Percentiles rank a stretch among this genome's conserved stretches.
phyloP scores from a whole-genome alignment of 1,140 invertebrate genomes.

The Hirudo medicinalis region DNA sequence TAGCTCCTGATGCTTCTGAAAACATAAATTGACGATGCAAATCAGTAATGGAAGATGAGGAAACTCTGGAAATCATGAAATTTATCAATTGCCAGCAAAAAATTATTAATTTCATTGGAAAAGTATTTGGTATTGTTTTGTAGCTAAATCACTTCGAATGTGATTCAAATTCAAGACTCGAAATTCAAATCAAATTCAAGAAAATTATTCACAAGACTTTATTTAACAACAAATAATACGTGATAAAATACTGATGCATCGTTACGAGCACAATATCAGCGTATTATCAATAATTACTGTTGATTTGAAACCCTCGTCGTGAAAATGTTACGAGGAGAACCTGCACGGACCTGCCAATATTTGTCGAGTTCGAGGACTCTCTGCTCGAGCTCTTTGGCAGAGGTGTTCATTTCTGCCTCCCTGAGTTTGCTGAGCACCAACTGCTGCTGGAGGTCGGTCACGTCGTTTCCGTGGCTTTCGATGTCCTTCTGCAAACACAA shows the following conservation, averaged over 20 bases:
- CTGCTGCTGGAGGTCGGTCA: slow-evolving; percentile 62
- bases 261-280: background rate
- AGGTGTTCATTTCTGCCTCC: slow-evolving; percentile 68
- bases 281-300: too few relatives aligned
- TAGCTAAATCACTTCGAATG: too few relatives aligned
- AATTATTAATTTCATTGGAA: background rate
- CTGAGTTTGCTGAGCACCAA: slow-evolving; percentile 87
- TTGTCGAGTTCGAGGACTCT: slow-evolving; percentile 22
- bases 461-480: slow-evolving; percentile 24
- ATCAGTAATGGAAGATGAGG: background rate
- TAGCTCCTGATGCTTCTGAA: slow-evolving; percentile 46
- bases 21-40: background rate
- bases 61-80: background rate
- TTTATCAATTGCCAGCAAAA: background rate
- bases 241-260: too few relatives aligned
- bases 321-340: background rate
- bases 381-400: slow-evolving; percentile 20
- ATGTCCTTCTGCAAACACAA: too few relatives aligned
- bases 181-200: too few relatives aligned
- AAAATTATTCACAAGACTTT: too few relatives aligned
- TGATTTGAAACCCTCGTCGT: background rate
- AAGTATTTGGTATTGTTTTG: too few relatives aligned
- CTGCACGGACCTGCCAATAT: slow-evolving; percentile 19
- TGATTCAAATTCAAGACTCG: too few relatives aligned
- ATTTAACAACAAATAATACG: too few relatives aligned